phyloP scores from a whole-genome alignment of 2,888 invertebrate species.

The Sicus ferrugineus region DNA sequence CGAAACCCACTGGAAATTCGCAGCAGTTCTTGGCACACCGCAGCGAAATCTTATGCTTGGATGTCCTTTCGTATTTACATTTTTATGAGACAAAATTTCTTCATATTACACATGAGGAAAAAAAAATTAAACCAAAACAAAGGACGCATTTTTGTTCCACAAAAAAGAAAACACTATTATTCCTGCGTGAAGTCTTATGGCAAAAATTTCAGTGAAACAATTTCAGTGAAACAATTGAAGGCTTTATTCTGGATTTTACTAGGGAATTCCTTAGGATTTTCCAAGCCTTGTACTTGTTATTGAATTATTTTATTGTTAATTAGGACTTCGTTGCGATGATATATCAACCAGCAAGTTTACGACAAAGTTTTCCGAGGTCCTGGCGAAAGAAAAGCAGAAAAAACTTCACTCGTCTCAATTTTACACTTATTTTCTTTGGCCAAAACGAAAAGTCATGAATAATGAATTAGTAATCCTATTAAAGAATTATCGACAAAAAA shows the following conservation, averaged over 20 bases:
- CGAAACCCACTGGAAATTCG: background rate
- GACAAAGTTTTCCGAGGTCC: background rate
- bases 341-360: background rate
- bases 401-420: background rate
- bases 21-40: constrained; percentile 24
- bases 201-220: too few relatives aligned
- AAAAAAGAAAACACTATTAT: too few relatives aligned
- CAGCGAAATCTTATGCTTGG: background rate
- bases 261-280: too few relatives aligned
- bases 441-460: constrained; percentile 19
- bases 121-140: background rate
- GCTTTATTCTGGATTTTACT: too few relatives aligned
- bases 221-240: too few relatives aligned
- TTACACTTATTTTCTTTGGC: background rate
- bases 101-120: background rate
- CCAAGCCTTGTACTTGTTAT: too few relatives aligned
- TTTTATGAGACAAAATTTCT: constrained; percentile 10
- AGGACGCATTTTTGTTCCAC: too few relatives aligned
- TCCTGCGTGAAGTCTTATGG: too few relatives aligned
- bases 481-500: constrained; percentile 14
- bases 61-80: constrained; percentile 13
- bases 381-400: constrained; percentile 2
- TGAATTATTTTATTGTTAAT: background rate
- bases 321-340: background rate
- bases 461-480: constrained; percentile 32